A percentile compares a stretch with the other conserved stretches of the same genome.
Evolutionary conservation across 2,888 invertebrate genomes (phyloP).

Genomic region (Drosophila mimetica): DNA sequence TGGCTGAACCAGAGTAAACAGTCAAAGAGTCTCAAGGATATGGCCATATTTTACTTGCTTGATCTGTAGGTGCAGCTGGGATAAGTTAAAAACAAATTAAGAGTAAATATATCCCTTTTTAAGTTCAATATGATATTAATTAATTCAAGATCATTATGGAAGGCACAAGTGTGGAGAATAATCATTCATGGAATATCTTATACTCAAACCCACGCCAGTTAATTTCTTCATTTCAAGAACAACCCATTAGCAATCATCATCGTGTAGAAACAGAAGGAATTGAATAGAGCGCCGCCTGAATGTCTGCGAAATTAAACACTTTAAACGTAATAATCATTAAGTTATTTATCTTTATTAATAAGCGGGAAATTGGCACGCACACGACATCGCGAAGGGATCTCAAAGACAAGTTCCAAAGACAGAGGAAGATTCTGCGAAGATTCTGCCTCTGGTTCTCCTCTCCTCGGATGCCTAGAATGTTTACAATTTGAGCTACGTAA

Average conservation of each 20-base stretch:
- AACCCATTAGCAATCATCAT: conserved; percentile 34
- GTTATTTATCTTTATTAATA: conserved; percentile 81
- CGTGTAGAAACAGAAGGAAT: conserved; percentile 19
- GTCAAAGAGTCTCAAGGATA: conserved; percentile 49
- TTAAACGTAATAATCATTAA: conserved; percentile 78
- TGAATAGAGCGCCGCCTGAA: conserved; percentile 48
- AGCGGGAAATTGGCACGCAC: conserved; percentile 78
- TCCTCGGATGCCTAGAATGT: conserved; percentile 62
- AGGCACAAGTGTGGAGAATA: no score
- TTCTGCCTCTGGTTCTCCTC: conserved; percentile 18
- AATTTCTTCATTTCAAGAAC: conserved; percentile 42
- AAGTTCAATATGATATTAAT: no score
- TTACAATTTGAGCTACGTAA: conserved; percentile 74
- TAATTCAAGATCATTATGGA: no score
- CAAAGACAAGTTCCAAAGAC: background rate
- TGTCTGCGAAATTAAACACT: conserved; percentile 75
- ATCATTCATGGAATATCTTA: background rate
- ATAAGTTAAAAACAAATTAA: background rate
- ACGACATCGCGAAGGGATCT: conserved; percentile 37
- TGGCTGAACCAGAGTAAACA: conserved; percentile 14
- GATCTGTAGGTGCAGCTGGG: conserved; percentile 14
- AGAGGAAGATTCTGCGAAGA: conserved; percentile 14
- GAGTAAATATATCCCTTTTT: background rate
- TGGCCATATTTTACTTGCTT: background rate
- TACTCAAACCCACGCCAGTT: conserved; percentile 6